A percentile compares a stretch with the other conserved stretches of the same genome.
These are phyloP conservation scores for Mirza zaza DNA, from an alignment of 2,113 vertebrate genomes.

Conservation along the genomic window DNA sequence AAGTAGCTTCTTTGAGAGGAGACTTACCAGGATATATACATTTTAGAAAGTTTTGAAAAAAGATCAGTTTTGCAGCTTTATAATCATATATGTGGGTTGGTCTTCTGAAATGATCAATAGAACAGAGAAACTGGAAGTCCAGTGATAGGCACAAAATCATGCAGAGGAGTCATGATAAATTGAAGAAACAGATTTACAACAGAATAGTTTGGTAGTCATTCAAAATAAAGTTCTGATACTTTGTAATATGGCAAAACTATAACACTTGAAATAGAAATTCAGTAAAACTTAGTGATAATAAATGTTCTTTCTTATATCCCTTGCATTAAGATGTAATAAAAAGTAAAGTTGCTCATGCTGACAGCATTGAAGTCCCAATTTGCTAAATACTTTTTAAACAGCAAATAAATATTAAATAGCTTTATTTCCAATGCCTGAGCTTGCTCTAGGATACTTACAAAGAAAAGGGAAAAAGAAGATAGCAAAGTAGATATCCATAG, in stretches of 20 bases:
- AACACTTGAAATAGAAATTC: neutral
- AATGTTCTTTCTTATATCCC: neutral
- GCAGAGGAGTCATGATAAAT: neutral
- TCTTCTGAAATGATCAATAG: neutral
- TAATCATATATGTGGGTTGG: neutral
- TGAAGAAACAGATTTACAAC: neutral
- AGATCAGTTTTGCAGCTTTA: neutral
- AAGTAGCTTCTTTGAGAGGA: neutral
- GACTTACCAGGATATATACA: neutral
- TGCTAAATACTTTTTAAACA: neutral
- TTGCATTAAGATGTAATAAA: neutral
- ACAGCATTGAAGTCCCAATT: neutral
- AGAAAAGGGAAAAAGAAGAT: neutral
- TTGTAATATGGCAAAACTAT: neutral
- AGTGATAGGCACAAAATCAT: neutral
- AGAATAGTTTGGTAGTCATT: neutral
- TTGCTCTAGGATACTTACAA: neutral
- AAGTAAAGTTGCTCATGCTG: neutral
- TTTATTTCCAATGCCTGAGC: neutral
- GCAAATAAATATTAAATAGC: neutral
- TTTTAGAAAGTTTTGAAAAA: neutral
- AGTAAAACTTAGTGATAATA: neutral
- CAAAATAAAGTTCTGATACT: constrained; percentile 31
- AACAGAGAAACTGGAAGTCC: neutral
- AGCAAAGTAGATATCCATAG: neutral